Base-by-base conservation (phyloP, 1,140 invertebrate genomes). In the Procambarus clarkii region DNA sequence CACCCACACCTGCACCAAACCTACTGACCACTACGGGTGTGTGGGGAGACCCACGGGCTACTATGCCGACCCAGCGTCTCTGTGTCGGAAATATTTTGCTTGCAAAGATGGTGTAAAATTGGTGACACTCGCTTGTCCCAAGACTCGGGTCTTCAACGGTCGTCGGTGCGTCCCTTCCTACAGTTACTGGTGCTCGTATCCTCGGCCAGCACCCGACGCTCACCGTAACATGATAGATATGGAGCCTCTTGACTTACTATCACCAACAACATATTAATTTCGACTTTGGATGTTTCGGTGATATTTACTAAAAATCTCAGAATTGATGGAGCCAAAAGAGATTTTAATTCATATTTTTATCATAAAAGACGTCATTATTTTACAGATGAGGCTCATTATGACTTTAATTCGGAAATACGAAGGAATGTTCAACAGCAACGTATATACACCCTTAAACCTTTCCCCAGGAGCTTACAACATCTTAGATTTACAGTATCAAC, bases 31-130 rank as follows among this genome's bases (percentile, higher is more conserved):
- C 54, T 21, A 13, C 44, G 80, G 60, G 18, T 82, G 84, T 44
- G 18, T 54, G n/a, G 69, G 84, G 1, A 76, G 24, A 18, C 7
- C 50, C 18, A 76, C 84, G 2, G 69, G 84, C 34, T 54, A 69
- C 54, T 86, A 77, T 13, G 15, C 69, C 2, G 84, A 86, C 24
- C 44, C 21, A 34, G 9, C n/a, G 0, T 86, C 64, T 50, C 18
- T 9, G 18, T 86, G 84, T 64, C 84, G 54, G 13, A 69, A 76
- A 44, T 86, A 86, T 48, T 86, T 50, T 18, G 7, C 18, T 24
- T 86, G 84, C 48, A n/a, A 50, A 50, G 74, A 76, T 54, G 84
- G 84, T 11, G 24, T 86, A 48, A 86, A 86, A 46, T 50, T 76
- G 34, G 44, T 54, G 45, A 86, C 84, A 21, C n/a, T 76, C 9